Evolutionary conservation across 2,113 vertebrate genomes (phyloP).

Genomic region (Ardeotis arabs): DNA sequence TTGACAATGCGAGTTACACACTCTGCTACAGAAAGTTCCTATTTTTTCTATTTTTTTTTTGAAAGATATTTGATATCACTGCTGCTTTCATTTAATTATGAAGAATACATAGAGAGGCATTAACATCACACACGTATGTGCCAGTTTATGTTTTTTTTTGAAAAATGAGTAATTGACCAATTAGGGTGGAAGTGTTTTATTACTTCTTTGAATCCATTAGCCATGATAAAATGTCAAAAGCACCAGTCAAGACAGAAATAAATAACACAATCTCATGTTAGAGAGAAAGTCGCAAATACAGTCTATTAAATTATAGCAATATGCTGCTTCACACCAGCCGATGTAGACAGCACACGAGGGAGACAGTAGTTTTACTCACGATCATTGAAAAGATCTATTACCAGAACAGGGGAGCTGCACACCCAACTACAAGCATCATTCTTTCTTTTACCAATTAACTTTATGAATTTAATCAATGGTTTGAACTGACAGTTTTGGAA

Average conservation of each 20-base stretch:
- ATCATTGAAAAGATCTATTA: slow-evolving; percentile 21
- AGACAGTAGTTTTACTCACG: slow-evolving; percentile 57
- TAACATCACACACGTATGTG: not conserved
- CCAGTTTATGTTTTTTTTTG: not conserved
- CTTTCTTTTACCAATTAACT: not conserved
- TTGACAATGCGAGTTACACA: not conserved
- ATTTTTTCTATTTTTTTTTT: no score
- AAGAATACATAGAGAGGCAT: not conserved
- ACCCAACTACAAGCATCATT: not conserved
- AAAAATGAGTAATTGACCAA: slow-evolving; percentile 52
- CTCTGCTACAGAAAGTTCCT: not conserved
- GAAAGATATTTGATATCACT: not conserved
- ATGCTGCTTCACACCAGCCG: slow-evolving; percentile 36
- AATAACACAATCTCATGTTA: slow-evolving; percentile 75
- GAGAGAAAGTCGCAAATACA: slow-evolving; percentile 60
- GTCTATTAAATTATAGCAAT: slow-evolving; percentile 66
- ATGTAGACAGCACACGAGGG: slow-evolving; percentile 37
- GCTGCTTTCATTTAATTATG: slow-evolving; percentile 56
- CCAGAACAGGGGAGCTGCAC: slow-evolving; percentile 48
- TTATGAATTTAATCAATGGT: not conserved
- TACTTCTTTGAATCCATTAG: slow-evolving; percentile 74
- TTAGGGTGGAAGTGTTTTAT: slow-evolving; percentile 73
- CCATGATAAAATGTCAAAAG: slow-evolving; percentile 72
- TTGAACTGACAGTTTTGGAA: slow-evolving; percentile 2
- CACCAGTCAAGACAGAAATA: slow-evolving; percentile 78